Percentiles rank a stretch among this genome's conserved stretches.
phyloP scores from a whole-genome alignment of 2,113 vertebrate genomes.

The Phylloscopus trochilus region DNA sequence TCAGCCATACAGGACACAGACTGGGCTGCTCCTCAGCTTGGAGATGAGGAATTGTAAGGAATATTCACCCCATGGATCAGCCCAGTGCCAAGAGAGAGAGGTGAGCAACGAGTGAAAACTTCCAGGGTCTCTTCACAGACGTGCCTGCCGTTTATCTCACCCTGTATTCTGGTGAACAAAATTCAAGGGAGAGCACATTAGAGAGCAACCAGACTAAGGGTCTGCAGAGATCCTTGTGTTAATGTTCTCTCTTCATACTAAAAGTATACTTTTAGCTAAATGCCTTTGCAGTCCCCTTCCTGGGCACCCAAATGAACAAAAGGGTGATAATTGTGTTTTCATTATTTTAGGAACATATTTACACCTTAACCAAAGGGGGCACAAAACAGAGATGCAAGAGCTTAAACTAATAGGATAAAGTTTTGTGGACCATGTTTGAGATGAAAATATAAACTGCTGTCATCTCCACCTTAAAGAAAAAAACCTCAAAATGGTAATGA shows the following conservation, averaged over 20 bases:
- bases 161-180: neutral
- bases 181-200: neutral
- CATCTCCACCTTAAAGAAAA: conserved; percentile 19
- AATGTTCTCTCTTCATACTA: neutral
- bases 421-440: neutral
- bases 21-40: neutral
- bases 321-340: conserved; percentile 54
- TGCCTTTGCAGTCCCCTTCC: conserved; percentile 40
- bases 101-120: neutral
- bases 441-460: conserved; percentile 48
- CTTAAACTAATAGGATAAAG: conserved; percentile 57
- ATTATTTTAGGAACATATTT: conserved; percentile 71
- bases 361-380: conserved; percentile 50
- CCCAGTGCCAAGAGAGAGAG: neutral
- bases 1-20: neutral
- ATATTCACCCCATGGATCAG: neutral
- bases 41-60: neutral
- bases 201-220: neutral
- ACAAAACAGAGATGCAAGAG: conserved; percentile 8
- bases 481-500: neutral
- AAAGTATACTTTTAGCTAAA: conserved; percentile 45
- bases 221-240: conserved; percentile 2
- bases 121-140: neutral
- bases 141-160: neutral
- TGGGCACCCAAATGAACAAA: conserved; percentile 49